Base-by-base conservation (phyloP, 2,888 invertebrate genomes). In the Erpobdella octoculata region DNA sequence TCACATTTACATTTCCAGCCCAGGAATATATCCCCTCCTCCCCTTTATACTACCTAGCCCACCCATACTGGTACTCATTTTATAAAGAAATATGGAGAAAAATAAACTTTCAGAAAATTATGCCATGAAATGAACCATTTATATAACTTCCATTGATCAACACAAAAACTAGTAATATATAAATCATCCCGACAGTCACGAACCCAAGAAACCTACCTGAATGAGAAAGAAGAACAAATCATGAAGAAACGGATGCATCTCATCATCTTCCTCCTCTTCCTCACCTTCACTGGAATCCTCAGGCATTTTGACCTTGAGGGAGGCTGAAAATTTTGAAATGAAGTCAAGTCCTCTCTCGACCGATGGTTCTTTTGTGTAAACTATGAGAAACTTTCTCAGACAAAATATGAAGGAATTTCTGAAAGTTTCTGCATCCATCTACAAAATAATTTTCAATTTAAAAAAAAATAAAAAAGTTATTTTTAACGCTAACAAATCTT, bases 301-400 rank as follows among this genome's bases (percentile, higher is more conserved):
- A 0, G 33, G 53, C 48, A 36, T 41, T 21, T 35, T 65, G 37
- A 21, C 36, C 15, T 35, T 41, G 33, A 89, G 84, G 0, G 87
- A 86, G 0, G 87, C 86, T 64, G 88, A 87, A 82, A 90, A 91
- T 74, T 88, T 88, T 0, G 89, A 88, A 33, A 89, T 87, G 84
- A 90, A 91, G 73, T 88, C 86, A 0, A 91, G 83, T 0, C 88
- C 87, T 46, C 88, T 85, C 77, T 89, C 88, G 0, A 90, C 88
- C 78, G 87, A 87, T 9, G 88, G 86, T 79, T 89, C 88, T 18
- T 87, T 86, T 75, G 90, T 89, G 15, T 87, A 88, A 68, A 87
- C 86, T 0, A 88, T 86, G 78, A 91, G 86, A 33, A 88, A 84
- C 70, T 88, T 85, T 76, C 86, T 87, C 0, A 90, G 81, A 62